Evolutionary conservation across 2,113 vertebrate genomes (phyloP), one percentile per base, ranked within the genome.

Genomic region (Etheostoma spectabile): DNA sequence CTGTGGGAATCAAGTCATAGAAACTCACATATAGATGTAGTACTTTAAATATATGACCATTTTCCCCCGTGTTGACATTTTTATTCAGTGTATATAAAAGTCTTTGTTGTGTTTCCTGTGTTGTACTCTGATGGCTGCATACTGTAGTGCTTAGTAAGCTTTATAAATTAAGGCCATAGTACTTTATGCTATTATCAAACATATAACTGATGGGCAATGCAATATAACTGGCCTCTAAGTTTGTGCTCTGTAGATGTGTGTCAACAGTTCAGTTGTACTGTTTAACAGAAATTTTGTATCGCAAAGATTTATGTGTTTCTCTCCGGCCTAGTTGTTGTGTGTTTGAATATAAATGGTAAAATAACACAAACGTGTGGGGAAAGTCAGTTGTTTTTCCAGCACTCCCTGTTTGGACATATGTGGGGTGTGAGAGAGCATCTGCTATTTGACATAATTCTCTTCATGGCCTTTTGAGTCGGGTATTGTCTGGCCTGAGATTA

Each of bases 381-480:
- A 27, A 67, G 49, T 78, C 48, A 8, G 35, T 59, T 64, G 21
- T 79, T 74, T 74, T 35, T 33, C 27, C 45, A 33, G 35, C 27
- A 19, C 45, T 55, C 79, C 61, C 74, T 68, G 33, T 60, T 22
- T 45, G 71, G 62, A 74, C 61, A 33, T 46, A 64, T 74, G 79
- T 27, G 33, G 55, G 49, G 11, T 5, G 59, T 6, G 64, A 30
- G 72, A 68, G 70, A 75, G 86, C 86, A 87, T 90, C 86, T 87
- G 85, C 86, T 88, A 80, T 86, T 84, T 48, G 24, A 57, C 73
- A 61, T 93, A 94, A 93, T 92, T 67, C 84, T 89, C 93, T 94
- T 94, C 91, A 93, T 93, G 83, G 74, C 61, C 93, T 93, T 91
- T 86, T 87, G 62, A 76, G 83, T 67, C 15, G 55, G 83, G 69